phyloP scores from a whole-genome alignment of 2,888 invertebrate species.

The Tromatobia lineatoria region DNA sequence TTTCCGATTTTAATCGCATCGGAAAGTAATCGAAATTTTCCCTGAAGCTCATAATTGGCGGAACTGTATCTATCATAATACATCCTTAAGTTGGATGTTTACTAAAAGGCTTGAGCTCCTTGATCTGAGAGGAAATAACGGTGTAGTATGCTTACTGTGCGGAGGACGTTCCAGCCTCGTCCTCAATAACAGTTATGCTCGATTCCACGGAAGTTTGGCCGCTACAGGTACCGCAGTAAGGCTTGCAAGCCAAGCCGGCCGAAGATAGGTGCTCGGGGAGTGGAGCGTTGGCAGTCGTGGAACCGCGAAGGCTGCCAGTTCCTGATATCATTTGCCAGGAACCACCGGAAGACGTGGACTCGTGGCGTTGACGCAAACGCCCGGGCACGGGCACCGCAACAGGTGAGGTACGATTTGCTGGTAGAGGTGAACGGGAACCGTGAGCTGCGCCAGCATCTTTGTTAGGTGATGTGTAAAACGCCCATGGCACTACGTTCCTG shows the following conservation, averaged over 20 bases:
- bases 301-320: slow-evolving; percentile 88
- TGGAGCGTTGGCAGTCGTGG: slow-evolving; percentile 85
- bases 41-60: too few species aligned
- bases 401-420: slow-evolving; percentile 87
- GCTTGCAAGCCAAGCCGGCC: slow-evolving; percentile 77
- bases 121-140: neutral
- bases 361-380: slow-evolving; percentile 87
- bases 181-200: slow-evolving; percentile 85
- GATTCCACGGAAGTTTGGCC: slow-evolving; percentile 85
- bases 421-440: slow-evolving; percentile 82
- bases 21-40: too few species aligned
- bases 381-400: slow-evolving; percentile 88
- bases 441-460: slow-evolving; percentile 76
- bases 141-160: slow-evolving; percentile 73
- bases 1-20: too few species aligned
- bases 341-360: slow-evolving; percentile 87
- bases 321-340: slow-evolving; percentile 91
- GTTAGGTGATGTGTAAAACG: slow-evolving; percentile 79
- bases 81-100: too few species aligned
- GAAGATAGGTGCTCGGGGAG: slow-evolving; percentile 79
- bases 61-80: too few species aligned
- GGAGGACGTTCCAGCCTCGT: slow-evolving; percentile 79
- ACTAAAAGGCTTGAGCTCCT: too few species aligned
- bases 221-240: slow-evolving; percentile 79
- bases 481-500: slow-evolving; percentile 80